Percentiles rank a stretch among this genome's conserved stretches.
Conservation (phyloP, 1,140 invertebrate genomes). For the Trichomalopsis sarcophagae region DNA sequence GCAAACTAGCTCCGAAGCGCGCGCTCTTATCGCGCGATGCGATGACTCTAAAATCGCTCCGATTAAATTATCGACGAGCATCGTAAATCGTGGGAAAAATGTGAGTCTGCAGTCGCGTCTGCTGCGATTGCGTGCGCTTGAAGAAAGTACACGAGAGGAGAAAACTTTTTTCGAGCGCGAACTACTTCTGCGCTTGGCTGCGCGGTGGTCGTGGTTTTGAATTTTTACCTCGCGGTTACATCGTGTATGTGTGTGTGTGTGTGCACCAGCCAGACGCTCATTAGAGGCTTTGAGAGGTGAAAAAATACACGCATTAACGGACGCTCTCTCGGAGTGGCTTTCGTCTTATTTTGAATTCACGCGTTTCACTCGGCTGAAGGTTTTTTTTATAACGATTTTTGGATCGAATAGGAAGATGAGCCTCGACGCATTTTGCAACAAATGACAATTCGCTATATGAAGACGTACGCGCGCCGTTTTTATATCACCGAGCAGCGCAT, state of each 20-base stretch:
- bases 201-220: conserved; percentile 10
- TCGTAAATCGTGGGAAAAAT: too few species aligned
- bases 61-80: not conserved
- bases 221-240: conserved; percentile 7
- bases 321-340: not conserved
- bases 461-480: too few species aligned
- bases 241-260: too few species aligned
- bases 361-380: too few species aligned
- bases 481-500: too few species aligned
- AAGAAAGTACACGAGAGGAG: conserved; percentile 2
- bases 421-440: too few species aligned
- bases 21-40: not conserved
- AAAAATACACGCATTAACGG: conserved; percentile 4
- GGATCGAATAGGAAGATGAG: too few species aligned
- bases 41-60: not conserved
- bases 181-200: not conserved
- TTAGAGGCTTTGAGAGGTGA: not conserved
- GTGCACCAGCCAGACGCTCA: not conserved
- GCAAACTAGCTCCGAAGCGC: not conserved
- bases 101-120: too few species aligned
- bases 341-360: not conserved
- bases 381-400: too few species aligned
- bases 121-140: not conserved
- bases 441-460: too few species aligned
- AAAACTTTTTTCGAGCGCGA: conserved; percentile 8